Evolutionary conservation across 2,797 vertebrate species (phyloP).

Genomic region (Eleutherodactylus coqui): DNA sequence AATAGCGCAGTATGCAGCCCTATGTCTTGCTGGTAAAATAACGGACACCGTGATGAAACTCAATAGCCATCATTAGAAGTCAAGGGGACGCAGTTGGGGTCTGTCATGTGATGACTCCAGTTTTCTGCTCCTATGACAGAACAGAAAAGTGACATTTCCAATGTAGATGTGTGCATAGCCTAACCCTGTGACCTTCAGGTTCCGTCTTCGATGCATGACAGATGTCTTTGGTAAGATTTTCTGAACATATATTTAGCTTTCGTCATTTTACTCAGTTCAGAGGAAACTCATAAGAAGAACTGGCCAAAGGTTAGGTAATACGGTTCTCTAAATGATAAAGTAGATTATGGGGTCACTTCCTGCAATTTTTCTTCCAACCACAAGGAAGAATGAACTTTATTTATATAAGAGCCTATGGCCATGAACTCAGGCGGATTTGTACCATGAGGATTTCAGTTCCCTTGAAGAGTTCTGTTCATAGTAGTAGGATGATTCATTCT

Average conservation of each 20-base stretch:
- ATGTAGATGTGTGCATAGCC: too few relatives aligned
- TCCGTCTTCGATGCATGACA: background rate
- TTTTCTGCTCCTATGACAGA: too few relatives aligned
- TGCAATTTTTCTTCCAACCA: background rate
- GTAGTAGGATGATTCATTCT: background rate
- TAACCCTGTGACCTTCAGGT: background rate
- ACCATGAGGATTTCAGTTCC: too few relatives aligned
- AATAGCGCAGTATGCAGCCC: too few relatives aligned
- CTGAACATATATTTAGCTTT: background rate
- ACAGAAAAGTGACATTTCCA: too few relatives aligned
- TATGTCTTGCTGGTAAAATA: too few relatives aligned
- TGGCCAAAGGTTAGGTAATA: background rate
- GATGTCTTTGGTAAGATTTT: background rate
- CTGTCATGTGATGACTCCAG: too few relatives aligned
- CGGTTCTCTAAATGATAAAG: background rate
- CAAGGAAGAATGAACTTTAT: background rate
- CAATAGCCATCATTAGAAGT: too few relatives aligned
- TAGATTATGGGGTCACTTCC: background rate
- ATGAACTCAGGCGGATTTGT: too few relatives aligned
- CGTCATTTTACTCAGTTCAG: background rate
- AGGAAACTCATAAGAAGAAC: background rate
- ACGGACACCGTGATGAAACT: too few relatives aligned
- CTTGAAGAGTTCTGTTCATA: background rate
- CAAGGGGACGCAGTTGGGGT: too few relatives aligned
- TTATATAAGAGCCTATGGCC: too few relatives aligned